Base-by-base conservation (phyloP, 2,797 vertebrate species). In the Catostomus latipinnis region DNA sequence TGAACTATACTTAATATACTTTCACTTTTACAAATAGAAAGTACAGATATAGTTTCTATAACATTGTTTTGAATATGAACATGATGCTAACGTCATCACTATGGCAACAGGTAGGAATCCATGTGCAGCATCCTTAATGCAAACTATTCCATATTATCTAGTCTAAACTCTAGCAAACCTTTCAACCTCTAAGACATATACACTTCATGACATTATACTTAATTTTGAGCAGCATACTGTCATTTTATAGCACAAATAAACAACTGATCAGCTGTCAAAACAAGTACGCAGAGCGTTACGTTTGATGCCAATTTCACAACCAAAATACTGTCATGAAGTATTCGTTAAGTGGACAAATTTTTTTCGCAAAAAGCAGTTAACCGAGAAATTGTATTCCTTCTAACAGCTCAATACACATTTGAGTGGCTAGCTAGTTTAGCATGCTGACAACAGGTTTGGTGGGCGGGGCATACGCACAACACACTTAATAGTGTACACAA, bases 21-120 rank as follows among this genome's bases (percentile, higher is more conserved):
- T 12, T 62, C 6, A 62, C 68, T n/a, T 12, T 45, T 7, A 54
- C 4, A 46, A 14, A n/a, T 18, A 18, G 6, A 8, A 43, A 12
- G 7, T 52, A 6, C 11, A n/a, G 3, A 52, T 52, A 52, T 0
- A 16, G 12, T 12, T 6, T 10, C 14, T 58, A 58, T 60, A 48
- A 18, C 34, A 45, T 18, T 22, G 22, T 16, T 49, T 34, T 18
- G 12, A 14, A 14, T 14, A 66, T 16, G 43, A 14, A 43, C 13
- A 18, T 77, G 48, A 58, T 16, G 81, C 70, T 69, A 9, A 53
- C 16, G 61, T 5, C 52, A 50, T 82, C 81, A 65, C 81, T 65
- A 82, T 82, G 76, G 76, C 76, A 82, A 82, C 81, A 50, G 60
- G 48, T 62, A 68, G 46, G 52, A 43, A 52, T 71, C 75, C 61